Conservation (phyloP, 2,888 invertebrate genomes). For the Watsonalla cultraria region DNA sequence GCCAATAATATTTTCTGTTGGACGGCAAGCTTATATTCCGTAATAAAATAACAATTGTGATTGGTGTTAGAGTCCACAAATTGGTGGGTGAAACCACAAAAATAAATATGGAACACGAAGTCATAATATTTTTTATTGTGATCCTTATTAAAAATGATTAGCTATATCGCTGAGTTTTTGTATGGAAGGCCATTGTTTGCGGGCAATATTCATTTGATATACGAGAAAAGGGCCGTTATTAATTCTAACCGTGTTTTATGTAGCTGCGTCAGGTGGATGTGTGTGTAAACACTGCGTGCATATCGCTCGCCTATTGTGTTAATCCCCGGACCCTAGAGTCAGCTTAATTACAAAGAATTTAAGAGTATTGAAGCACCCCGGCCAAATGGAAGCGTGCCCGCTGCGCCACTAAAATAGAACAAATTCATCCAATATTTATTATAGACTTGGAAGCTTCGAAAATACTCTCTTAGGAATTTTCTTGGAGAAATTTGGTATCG, state of each 20-base stretch:
- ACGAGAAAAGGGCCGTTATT: background rate
- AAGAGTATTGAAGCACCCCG: constrained; percentile 24
- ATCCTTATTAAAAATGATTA: background rate
- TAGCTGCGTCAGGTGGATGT: background rate
- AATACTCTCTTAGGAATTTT: background rate
- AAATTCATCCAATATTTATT: background rate
- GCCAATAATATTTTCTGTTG: too few species aligned
- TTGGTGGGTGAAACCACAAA: too few species aligned
- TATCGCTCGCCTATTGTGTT: constrained; percentile 17
- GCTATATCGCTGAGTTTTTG: background rate
- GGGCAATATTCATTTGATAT: background rate
- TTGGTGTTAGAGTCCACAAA: too few species aligned
- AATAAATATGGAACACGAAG: background rate
- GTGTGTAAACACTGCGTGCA: constrained; percentile 14
- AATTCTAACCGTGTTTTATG: background rate
- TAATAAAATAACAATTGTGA: too few species aligned
- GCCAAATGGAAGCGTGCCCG: constrained; percentile 21
- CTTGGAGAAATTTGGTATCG: background rate
- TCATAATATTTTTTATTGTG: background rate
- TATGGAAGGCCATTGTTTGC: background rate
- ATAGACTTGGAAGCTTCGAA: background rate
- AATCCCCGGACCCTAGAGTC: constrained; percentile 22
- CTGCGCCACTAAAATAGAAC: constrained; percentile 12
- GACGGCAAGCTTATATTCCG: too few species aligned
- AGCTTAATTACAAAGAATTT: constrained; percentile 33